A percentile compares a stretch with the other conserved stretches of the same genome.
Evolutionary conservation across 1,140 invertebrate species (phyloP).

Genomic region (Chrysoperla carnea): DNA sequence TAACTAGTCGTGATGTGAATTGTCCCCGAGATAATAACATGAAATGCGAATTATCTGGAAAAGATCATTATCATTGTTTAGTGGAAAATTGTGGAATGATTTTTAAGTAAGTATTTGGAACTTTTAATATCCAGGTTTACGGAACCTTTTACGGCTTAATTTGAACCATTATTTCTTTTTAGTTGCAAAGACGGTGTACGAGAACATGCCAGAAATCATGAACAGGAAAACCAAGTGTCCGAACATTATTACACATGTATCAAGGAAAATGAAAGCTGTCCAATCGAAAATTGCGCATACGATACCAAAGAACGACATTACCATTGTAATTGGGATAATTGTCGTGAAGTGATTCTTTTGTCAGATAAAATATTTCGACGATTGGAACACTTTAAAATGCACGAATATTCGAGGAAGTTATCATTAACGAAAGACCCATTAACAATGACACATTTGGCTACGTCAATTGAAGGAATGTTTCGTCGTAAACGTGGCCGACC

Average conservation of each 20-base stretch:
- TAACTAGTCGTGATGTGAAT: slow-evolving; percentile 8
- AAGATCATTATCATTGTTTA: slow-evolving; percentile 65
- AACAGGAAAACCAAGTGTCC: slow-evolving; percentile 68
- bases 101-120: slow-evolving; percentile 39
- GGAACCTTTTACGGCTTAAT: neutral
- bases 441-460: slow-evolving; percentile 44
- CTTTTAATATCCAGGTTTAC: neutral
- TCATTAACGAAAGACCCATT: slow-evolving; percentile 31
- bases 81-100: slow-evolving; percentile 44
- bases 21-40: slow-evolving; percentile 16
- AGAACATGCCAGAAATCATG: slow-evolving; percentile 73
- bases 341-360: slow-evolving; percentile 64
- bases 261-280: slow-evolving; percentile 38
- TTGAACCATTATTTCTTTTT: slow-evolving; percentile 18
- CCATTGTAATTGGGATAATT: slow-evolving; percentile 77
- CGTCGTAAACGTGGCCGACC: slow-evolving; percentile 77
- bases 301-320: slow-evolving; percentile 67
- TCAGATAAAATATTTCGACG: slow-evolving; percentile 70
- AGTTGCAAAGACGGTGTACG: slow-evolving; percentile 59
- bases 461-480: slow-evolving; percentile 73
- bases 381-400: slow-evolving; percentile 80
- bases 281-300: slow-evolving; percentile 51
- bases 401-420: slow-evolving; percentile 41
- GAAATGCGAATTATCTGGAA: slow-evolving; percentile 49
- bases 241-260: slow-evolving; percentile 56